These are phyloP conservation scores for Diloba caeruleocephala DNA, from an alignment of 2,888 invertebrate genomes.

Conservation along the genomic window DNA sequence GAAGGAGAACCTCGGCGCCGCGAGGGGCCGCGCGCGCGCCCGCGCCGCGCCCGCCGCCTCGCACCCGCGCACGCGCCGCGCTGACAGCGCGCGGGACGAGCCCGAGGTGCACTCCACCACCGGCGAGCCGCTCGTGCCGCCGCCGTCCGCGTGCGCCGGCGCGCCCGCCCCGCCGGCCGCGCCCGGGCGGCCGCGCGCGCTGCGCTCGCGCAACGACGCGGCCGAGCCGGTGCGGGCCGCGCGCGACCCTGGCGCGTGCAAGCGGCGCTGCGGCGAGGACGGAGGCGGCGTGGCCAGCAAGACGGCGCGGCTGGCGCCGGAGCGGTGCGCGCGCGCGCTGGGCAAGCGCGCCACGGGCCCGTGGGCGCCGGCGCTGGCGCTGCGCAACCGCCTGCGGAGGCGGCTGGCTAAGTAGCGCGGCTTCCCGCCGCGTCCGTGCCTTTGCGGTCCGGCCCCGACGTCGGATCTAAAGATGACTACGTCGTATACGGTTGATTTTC, in stretches of 20 bases:
- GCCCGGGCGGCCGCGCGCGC: slow-evolving; percentile 40
- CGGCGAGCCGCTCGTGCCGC: slow-evolving; percentile 57
- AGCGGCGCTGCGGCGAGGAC: slow-evolving; percentile 48
- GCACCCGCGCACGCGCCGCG: slow-evolving; percentile 60
- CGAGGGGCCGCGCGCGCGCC: slow-evolving; percentile 71
- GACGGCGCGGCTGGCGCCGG: slow-evolving; percentile 55
- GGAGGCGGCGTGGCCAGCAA: slow-evolving; percentile 53
- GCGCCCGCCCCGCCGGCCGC: slow-evolving; percentile 56
- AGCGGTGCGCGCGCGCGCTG: slow-evolving; percentile 64
- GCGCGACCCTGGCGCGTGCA: slow-evolving; percentile 45
- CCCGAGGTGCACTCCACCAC: slow-evolving; percentile 75
- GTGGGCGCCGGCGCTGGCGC: slow-evolving; percentile 81
- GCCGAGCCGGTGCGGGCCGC: slow-evolving; percentile 55
- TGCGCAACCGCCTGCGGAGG: slow-evolving; percentile 81
- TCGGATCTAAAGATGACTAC: slow-evolving; percentile 82
- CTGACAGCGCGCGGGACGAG: slow-evolving; percentile 58
- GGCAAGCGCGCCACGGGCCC: slow-evolving; percentile 74
- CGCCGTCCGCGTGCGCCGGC: slow-evolving; percentile 57
- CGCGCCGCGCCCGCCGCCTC: slow-evolving; percentile 67
- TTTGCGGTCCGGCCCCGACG: slow-evolving; percentile 69
- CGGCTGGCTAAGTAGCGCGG: slow-evolving; percentile 78
- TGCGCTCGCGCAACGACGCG: slow-evolving; percentile 65
- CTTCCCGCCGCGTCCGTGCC: slow-evolving; percentile 50
- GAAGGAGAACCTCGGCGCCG: slow-evolving; percentile 83
- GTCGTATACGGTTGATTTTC: slow-evolving; percentile 78